phyloP scores from a whole-genome alignment of 2,113 vertebrate genomes.

The Scopus umbretta region DNA sequence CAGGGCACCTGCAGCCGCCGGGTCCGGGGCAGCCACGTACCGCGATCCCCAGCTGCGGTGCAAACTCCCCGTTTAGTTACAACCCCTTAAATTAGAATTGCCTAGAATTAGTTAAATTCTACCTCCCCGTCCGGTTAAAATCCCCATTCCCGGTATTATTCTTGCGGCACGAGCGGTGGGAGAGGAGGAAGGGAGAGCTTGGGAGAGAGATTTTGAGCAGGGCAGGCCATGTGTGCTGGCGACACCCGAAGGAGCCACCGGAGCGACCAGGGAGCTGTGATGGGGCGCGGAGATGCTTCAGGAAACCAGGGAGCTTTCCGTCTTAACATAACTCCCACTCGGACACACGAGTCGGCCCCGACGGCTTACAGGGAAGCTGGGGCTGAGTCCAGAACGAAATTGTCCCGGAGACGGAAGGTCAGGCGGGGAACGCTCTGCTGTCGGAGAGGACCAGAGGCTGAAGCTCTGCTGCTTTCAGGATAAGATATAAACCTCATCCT shows the following conservation, averaged over 20 bases:
- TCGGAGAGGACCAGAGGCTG: background rate
- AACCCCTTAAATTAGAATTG: background rate
- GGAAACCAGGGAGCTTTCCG: background rate
- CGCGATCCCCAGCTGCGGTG: background rate
- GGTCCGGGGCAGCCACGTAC: too few relatives aligned
- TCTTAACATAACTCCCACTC: background rate
- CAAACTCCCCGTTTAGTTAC: background rate
- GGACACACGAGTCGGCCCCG: background rate
- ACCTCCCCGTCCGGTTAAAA: background rate
- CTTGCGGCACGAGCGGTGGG: background rate
- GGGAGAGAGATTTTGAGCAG: background rate
- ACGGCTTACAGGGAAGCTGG: background rate
- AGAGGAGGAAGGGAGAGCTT: background rate
- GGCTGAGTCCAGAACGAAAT: background rate
- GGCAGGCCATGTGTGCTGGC: too few relatives aligned
- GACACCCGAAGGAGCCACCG: background rate
- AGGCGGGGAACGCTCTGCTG: background rate
- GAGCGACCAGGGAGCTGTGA: background rate
- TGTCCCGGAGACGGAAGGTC: background rate
- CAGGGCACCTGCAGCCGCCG: background rate
- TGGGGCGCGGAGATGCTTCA: fast-evolving
- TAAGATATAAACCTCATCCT: background rate
- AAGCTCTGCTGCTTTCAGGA: background rate
- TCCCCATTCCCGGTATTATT: background rate
- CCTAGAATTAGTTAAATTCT: background rate